A percentile compares a stretch with the other conserved stretches of the same genome.
phyloP scores from a whole-genome alignment of 2,888 invertebrate genomes.

The Drosophila prolongata region DNA sequence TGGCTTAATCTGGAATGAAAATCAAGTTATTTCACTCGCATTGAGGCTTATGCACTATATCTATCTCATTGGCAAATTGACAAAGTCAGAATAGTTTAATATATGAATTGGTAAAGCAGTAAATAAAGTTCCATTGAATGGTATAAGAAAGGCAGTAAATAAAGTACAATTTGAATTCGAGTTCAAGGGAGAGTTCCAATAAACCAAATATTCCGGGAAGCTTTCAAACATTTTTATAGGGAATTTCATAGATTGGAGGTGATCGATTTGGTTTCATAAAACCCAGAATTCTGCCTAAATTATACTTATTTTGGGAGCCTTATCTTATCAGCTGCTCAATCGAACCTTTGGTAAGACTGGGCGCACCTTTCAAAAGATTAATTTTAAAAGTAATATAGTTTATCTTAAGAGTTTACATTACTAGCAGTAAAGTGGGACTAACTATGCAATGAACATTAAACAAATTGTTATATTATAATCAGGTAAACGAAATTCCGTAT shows the following conservation, averaged over 20 bases:
- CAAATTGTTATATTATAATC: too few relatives aligned
- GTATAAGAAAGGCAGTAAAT: too few relatives aligned
- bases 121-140: background rate
- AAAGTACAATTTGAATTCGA: background rate
- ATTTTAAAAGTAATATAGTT: background rate
- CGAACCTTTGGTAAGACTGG: background rate
- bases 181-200: conserved; percentile 8
- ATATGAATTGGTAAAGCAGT: background rate
- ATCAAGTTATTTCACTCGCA: conserved; percentile 21
- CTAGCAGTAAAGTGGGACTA: too few relatives aligned
- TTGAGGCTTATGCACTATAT: background rate
- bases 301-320: background rate
- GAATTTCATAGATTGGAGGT: background rate
- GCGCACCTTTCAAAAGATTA: background rate
- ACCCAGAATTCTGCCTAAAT: background rate
- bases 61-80: conserved; percentile 2
- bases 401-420: background rate
- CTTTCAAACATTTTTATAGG: background rate
- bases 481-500: too few relatives aligned
- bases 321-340: conserved; percentile 5
- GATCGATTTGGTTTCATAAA: conserved; percentile 1
- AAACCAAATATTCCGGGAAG: conserved; percentile 6
- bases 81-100: background rate
- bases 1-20: conserved; percentile 28
- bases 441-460: too few relatives aligned